Conservation (phyloP, 2,113 vertebrate genomes). For the Nesogale talazaci region DNA sequence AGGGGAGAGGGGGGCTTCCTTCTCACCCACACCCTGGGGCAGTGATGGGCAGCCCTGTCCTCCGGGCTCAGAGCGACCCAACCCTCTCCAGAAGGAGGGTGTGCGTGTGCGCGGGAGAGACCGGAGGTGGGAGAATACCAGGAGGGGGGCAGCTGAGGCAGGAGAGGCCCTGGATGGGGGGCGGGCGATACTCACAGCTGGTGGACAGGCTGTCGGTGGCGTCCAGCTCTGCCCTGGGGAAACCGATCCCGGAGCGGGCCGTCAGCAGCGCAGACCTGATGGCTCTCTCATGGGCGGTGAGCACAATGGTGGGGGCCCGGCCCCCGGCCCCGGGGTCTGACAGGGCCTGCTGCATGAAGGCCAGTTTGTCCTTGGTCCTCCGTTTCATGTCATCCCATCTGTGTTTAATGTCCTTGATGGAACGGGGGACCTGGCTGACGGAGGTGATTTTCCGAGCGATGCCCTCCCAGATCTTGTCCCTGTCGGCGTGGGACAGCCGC, state of each 20-base stretch:
- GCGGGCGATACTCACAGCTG: conserved; percentile 87
- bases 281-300: conserved; percentile 84
- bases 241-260: conserved; percentile 69
- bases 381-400: conserved; percentile 91
- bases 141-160: neutral
- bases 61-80: neutral
- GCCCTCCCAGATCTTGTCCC: conserved; percentile 90
- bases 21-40: too few species aligned
- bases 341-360: conserved; percentile 87
- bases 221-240: conserved; percentile 78
- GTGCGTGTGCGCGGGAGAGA: conserved; percentile 17
- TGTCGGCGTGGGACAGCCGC: conserved; percentile 87
- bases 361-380: conserved; percentile 89
- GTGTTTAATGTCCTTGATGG: conserved; percentile 89
- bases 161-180: neutral
- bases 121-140: neutral
- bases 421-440: conserved; percentile 88
- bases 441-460: conserved; percentile 89
- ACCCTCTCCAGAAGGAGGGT: neutral
- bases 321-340: conserved; percentile 74
- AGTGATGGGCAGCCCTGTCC: neutral
- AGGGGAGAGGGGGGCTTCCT: too few species aligned
- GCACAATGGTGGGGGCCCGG: conserved; percentile 81
- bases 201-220: conserved; percentile 82
- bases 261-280: conserved; percentile 84